These are phyloP conservation scores for Dinocampus coccinellae DNA, from an alignment of 2,888 invertebrate genomes.

Conservation along the genomic window DNA sequence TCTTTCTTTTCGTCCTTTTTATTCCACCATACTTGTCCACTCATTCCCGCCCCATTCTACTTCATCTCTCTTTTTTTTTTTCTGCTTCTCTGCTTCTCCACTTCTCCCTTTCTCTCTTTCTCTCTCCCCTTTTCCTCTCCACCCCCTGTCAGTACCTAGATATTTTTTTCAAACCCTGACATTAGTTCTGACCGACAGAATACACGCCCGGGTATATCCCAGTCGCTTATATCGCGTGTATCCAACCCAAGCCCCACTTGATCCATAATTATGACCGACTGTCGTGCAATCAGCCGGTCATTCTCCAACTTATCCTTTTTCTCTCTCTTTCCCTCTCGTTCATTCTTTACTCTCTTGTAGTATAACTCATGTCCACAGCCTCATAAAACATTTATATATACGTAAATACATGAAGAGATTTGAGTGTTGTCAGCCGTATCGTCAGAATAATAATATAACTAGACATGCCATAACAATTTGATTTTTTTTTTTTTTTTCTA, in stretches of 20 bases:
- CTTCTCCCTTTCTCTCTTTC: not conserved
- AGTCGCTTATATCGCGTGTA: constrained; percentile 33
- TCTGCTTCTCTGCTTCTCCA: not conserved
- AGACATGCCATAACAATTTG: not conserved
- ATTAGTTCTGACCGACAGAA: constrained; percentile 30
- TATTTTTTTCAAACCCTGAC: constrained; percentile 27
- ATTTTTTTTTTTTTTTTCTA: not conserved
- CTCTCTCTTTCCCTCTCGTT: not conserved
- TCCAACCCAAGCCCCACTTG: constrained; percentile 19
- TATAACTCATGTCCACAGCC: not conserved
- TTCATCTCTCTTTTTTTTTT: not conserved
- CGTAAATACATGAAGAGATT: no score
- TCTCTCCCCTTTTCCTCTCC: not conserved
- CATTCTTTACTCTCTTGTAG: no score
- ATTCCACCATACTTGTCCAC: not conserved
- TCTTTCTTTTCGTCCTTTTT: not conserved
- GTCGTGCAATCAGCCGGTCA: constrained; percentile 32
- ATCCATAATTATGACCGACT: constrained; percentile 37
- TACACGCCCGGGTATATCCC: constrained; percentile 24
- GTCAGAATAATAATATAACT: not conserved
- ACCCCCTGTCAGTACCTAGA: constrained; percentile 9
- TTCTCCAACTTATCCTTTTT: constrained; percentile 6
- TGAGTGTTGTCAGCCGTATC: constrained; percentile 16
- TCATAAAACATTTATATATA: no score
- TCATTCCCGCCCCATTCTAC: not conserved